Evolutionary conservation across 2,113 vertebrate species (phyloP), one percentile per base, ranked within the genome.

Genomic region (Eolophus roseicapilla): DNA sequence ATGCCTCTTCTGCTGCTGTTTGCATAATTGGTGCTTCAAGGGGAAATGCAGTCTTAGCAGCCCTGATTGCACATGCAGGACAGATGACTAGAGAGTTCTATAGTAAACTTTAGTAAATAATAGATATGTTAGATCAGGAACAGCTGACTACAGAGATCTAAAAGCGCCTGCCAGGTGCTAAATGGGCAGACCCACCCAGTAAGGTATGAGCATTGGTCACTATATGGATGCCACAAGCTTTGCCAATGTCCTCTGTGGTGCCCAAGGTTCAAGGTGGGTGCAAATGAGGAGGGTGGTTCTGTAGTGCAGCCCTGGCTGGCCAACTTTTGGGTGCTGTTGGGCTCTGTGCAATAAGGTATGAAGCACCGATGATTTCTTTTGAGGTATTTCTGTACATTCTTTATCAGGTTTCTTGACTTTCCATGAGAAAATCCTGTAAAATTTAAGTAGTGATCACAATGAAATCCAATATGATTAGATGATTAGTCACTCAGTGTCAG

Each of bases 141-240:
- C 25, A 52, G 25, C 5, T 59, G 57, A 84, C 17, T 88, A 84
- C 20, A n/a, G 55, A 70, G 41, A 19, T 70, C 62, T 69, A 28
- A 28, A 79, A 85, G 27, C 57, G 28, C 57, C 25, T 92, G 39
- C 37, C 11, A 60, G 31, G 16, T 65, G 46, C 29, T 68, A 25
- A 69, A 63, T 39, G 28, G 17, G 13, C 43, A 70, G 29, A 70
- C 7, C 10, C 23, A 77, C 11, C 6, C 8, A 59, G 13, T 21
- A 57, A 55, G 23, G 7, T 33, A 41, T 8, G 13, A 83, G 14
- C 24, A 62, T 6, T 11, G 3, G 18, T 16, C 5, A 1, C 19
- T 75, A 2, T 13, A 27, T 2, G 13, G 21, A 39, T 20, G 49
- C 10, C 7, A 15, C 0, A 1, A 68, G 7, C 8, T 91, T 41